A percentile compares a stretch with the other conserved stretches of the same genome.
phyloP scores from a whole-genome alignment of 2,888 invertebrate species.

The Trissonchulus latispiculum region DNA sequence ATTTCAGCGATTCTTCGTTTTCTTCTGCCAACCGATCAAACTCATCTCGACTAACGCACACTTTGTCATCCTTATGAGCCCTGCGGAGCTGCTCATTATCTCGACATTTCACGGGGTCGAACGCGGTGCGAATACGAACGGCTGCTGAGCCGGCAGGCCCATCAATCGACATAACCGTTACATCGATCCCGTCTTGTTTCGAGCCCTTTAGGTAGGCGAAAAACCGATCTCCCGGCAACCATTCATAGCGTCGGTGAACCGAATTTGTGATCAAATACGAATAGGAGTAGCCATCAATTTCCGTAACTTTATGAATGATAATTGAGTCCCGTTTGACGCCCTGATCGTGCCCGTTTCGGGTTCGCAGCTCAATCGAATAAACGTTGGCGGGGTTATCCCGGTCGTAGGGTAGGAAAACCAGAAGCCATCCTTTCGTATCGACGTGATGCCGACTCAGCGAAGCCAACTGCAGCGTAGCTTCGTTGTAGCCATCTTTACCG shows the following conservation, averaged over 20 bases:
- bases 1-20: neutral
- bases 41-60: neutral
- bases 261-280: constrained; percentile 6
- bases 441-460: constrained; percentile 20
- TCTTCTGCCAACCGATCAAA: neutral
- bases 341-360: constrained; percentile 22
- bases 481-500: constrained; percentile 25
- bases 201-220: neutral
- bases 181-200: neutral
- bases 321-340: neutral
- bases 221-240: neutral
- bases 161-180: neutral
- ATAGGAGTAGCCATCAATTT: neutral
- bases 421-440: constrained; percentile 32
- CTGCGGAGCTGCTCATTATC: neutral
- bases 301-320: neutral
- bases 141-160: neutral
- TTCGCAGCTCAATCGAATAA: constrained; percentile 37
- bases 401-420: constrained; percentile 37
- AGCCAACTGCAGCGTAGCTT: neutral
- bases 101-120: neutral
- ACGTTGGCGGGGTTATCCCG: constrained; percentile 37
- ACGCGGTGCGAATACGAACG: neutral
- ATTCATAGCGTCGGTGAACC: neutral
- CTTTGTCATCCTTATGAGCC: neutral